Base-by-base conservation (phyloP, 2,113 vertebrate species). In the Heteronetta atricapilla region DNA sequence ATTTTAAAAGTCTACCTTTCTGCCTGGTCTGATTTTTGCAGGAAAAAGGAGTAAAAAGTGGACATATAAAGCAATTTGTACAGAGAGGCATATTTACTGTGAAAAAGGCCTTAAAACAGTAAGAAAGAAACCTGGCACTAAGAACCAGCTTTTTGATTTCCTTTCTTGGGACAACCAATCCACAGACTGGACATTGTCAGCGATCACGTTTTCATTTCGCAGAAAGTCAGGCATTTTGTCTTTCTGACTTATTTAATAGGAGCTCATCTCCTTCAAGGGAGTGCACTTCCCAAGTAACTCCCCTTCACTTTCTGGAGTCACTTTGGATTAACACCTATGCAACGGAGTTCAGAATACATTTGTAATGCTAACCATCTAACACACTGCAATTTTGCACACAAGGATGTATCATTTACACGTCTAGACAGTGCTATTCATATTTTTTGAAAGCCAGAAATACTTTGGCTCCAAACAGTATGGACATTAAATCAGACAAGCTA, bases 41-140 rank as follows among this genome's bases (percentile, higher is more conserved):
- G 82, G 93, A 94, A 90, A 97, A 92, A 94, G 94, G 96, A 94
- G 96, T 96, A 96, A 96, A 97, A 96, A 94, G 92, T 28, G 95
- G 92, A 88, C 83, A 96, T 72, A 97, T 88, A 95, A 96, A 97
- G 94, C 63, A 31, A 91, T 95, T 96, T 96, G 94, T 92, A 96
- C 40, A 96, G 42, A 82, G 86, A 92, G 56, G 63, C 79, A 56
- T 83, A 95, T 89, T 92, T 95, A 91, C 90, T 94, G 92, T 94
- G 95, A 96, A 83, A 95, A 96, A 96, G 88, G 95, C 96, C 94
- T 96, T 97, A 86, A 88, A 86, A 63, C 90, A 84, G 73, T 78
- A 88, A 58, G 44, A 95, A 96, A 86, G 94, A 95, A 95, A 97
- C 3, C 16, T 4, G 56, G 97, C 96, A 96, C 96, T 97, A 97